Base-by-base conservation (phyloP, 2,113 vertebrate genomes). In the Leptosomus discolor region DNA sequence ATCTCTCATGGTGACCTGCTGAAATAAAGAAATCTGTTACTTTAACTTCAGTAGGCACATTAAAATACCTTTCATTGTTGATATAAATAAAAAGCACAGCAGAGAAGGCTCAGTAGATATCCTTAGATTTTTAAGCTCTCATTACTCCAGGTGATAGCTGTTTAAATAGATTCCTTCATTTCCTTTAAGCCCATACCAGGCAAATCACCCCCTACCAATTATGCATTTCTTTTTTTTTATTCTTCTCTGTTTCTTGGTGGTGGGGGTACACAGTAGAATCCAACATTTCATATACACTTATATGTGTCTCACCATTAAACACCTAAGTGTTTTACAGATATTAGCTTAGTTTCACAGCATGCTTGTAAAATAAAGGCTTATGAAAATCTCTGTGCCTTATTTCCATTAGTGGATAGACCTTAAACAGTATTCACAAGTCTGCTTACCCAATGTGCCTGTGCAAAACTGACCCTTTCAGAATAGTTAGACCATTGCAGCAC, bases 11-110 rank as follows among this genome's bases (percentile, higher is more conserved):
- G 37, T 96, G 95, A 96, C 97, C 92, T 95, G 87, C 85, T 95
- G 85, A 96, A 97, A 91, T 84, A 32, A 73, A 65, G 77, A 85
- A 69, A 53, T 85, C 89, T 77, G 85, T 97, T 93, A 94, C 96
- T 97, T 97, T 87, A 91, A 71, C 76, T 95, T 97, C 96, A 9
- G 50, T 85, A 68, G 57, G 32, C 74, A 96, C 94, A 87, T 90
- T 90, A 76, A 94, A 97, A 96, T 94, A 68, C 73, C 29, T 96
- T 96, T 79, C 65, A 65, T 75, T 85, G 53, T 37, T 73, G 61
- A 88, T 96, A 90, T 81, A 96, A 97, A 95, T 63, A 91, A 93
- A 71, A 77, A 78, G 50, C 48, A 87, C 23, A 34, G 22, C 20
- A 53, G 37, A 91, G 32, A 68, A 89, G 16, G 22, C 57, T n/a